Evolutionary conservation across 2,888 invertebrate species (phyloP), one percentile per base, ranked within the genome.

Genomic region (Venusia cambrica): DNA sequence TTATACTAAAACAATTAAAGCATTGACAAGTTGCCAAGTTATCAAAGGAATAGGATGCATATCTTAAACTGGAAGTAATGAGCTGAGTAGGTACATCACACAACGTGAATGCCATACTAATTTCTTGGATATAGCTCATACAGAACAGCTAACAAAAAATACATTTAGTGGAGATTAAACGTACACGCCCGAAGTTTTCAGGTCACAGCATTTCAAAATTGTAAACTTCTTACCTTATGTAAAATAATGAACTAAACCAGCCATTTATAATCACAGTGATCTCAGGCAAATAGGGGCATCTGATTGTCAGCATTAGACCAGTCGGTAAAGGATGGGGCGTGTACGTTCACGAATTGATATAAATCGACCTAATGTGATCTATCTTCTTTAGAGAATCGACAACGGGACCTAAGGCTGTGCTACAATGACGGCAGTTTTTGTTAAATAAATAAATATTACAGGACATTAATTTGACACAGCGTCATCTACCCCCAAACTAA

Each of bases 321-420:
- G 69, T 65, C 56, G 56, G 62, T 62, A 65, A 69, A 61, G 70
- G 66, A 66, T 70, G 62, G 62, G 53, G 63, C 62, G 62, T 62
- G 69, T 61, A 63, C 70, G 68, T 68, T 75, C 64, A 67, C 67
- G 69, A 85, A 85, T 84, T 85, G 85, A 85, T 83, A 85, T 84
- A 84, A 85, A 85, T 85, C 77, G 81, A 62, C 51, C 40, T 36
- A 45, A 56, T 55, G 57, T 69, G 62, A 85, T 85, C 73, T 65
- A 76, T 85, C 85, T 85, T 84, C 62, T 73, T 85, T 84, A 83
- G 68, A 59, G 59, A 60, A 69, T 67, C 64, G 66, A 65, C 56
- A 31, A 24, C 36, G 16, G 7, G 18, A 8, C 11, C 43, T 34
- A 44, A 25, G 37, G 16, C 9, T 65, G 63, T 26, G 9, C 12